Evolutionary conservation across 2,888 invertebrate species (phyloP).

Genomic region (Parapristionchus giblindavisi): DNA sequence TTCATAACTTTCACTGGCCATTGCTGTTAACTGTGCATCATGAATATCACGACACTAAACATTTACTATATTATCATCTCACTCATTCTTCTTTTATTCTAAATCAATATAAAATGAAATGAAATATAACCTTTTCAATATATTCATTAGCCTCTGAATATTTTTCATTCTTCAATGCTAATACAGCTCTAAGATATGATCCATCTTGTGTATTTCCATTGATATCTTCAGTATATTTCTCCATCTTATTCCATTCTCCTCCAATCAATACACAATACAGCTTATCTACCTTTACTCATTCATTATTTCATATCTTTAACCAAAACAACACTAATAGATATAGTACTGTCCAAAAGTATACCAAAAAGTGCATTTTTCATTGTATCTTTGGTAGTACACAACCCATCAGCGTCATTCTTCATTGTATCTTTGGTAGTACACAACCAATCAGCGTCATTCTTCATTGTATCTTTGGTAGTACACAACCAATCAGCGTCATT

Average conservation of each 20-base stretch:
- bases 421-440: too few species aligned
- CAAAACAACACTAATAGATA: too few species aligned
- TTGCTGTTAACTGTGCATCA: constrained; percentile 94
- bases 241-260: constrained; percentile 79
- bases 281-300: too few species aligned
- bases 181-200: constrained; percentile 91
- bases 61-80: neutral
- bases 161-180: constrained; percentile 81
- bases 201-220: constrained; percentile 94
- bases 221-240: constrained; percentile 70
- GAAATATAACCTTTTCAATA: constrained; percentile 81
- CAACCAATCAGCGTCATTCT: too few species aligned
- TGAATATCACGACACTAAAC: constrained; percentile 83
- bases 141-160: constrained; percentile 74
- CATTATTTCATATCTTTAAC: too few species aligned
- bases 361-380: too few species aligned
- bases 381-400: too few species aligned
- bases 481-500: too few species aligned
- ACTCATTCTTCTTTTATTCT: neutral
- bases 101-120: neutral
- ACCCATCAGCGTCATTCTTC: too few species aligned
- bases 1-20: constrained; percentile 94
- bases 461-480: too few species aligned
- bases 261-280: too few species aligned
- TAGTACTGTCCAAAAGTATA: too few species aligned